Evolutionary conservation across 1,140 invertebrate genomes (phyloP).

Genomic region (Temnothorax longispinosus): DNA sequence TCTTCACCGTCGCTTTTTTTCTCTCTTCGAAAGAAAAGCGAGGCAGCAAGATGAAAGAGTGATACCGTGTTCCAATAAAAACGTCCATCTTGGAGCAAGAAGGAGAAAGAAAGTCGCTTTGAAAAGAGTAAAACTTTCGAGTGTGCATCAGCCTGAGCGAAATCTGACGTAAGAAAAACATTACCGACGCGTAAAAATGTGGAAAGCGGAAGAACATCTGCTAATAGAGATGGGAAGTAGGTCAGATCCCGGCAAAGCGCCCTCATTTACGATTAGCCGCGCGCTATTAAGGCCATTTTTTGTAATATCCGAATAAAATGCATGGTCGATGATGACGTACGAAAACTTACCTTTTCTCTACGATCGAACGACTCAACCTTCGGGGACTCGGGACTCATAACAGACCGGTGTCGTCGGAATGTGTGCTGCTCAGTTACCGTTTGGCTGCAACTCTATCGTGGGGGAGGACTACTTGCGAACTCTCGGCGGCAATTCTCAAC

Average conservation of each 20-base stretch:
- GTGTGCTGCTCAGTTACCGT: slow-evolving; percentile 6
- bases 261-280: slow-evolving; percentile 66
- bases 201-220: slow-evolving; percentile 31
- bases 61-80: neutral
- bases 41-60: neutral
- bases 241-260: slow-evolving; percentile 75
- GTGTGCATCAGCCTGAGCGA: slow-evolving; percentile 29
- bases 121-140: slow-evolving; percentile 43
- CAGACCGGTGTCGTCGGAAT: slow-evolving; percentile 3
- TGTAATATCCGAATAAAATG: slow-evolving; percentile 84
- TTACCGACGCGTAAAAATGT: slow-evolving; percentile 25
- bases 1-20: neutral
- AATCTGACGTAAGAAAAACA: slow-evolving; percentile 44
- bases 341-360: slow-evolving; percentile 52
- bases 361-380: slow-evolving; percentile 48
- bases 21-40: neutral
- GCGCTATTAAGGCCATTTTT: slow-evolving; percentile 76
- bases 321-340: slow-evolving; percentile 75
- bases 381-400: neutral
- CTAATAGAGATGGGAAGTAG: slow-evolving; percentile 43
- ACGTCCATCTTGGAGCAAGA: neutral
- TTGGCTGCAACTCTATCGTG: slow-evolving; percentile 11
- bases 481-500: neutral
- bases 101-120: slow-evolving; percentile 15
- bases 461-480: neutral